These are phyloP conservation scores for Diachasmimorpha longicaudata DNA, from an alignment of 1,140 invertebrate genomes.

Conservation along the genomic window DNA sequence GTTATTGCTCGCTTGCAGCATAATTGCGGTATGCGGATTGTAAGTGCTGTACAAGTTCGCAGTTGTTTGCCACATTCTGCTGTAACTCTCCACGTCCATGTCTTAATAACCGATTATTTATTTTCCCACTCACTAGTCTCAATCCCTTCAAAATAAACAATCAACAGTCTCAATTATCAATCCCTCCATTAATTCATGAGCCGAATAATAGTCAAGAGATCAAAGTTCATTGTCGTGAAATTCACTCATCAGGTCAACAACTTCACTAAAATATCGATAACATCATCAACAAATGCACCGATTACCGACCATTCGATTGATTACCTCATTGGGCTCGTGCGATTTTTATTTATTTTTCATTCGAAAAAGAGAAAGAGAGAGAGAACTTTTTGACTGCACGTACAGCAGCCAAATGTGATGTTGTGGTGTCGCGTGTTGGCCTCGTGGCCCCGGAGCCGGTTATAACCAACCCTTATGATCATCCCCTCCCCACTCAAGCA, in stretches of 20 bases:
- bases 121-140: background rate
- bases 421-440: slow-evolving; percentile 48
- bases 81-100: slow-evolving; percentile 46
- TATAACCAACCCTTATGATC: slow-evolving; percentile 39
- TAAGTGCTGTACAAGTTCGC: slow-evolving; percentile 32
- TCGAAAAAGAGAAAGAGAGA: no score
- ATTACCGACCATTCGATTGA: no score
- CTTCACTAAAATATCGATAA: background rate
- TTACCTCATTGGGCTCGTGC: background rate
- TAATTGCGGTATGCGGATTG: slow-evolving; percentile 53
- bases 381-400: slow-evolving; percentile 7
- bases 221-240: no score
- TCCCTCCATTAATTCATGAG: no score
- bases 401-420: slow-evolving; percentile 43
- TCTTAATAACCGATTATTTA: background rate
- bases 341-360: background rate
- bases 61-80: slow-evolving; percentile 55
- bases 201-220: no score
- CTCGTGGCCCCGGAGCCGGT: slow-evolving; percentile 45
- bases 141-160: background rate
- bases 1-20: slow-evolving; percentile 57
- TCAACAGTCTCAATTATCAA: no score
- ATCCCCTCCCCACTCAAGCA: slow-evolving; percentile 40
- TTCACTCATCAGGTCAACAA: background rate
- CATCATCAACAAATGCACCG: background rate